phyloP scores from a whole-genome alignment of 2,888 invertebrate genomes.

The Cancer borealis region DNA sequence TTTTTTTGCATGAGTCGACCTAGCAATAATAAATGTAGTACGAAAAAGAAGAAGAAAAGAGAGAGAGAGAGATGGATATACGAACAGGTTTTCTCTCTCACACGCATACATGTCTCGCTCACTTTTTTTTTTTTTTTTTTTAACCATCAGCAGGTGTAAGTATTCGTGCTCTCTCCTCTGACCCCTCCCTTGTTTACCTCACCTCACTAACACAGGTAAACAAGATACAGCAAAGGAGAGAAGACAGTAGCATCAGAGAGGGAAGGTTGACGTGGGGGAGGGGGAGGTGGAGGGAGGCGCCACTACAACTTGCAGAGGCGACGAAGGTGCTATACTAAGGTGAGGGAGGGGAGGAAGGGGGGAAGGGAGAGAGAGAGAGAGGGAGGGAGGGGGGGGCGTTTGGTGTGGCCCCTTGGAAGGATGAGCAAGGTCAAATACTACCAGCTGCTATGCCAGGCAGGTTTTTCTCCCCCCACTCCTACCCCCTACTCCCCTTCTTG shows the following conservation, averaged over 20 bases:
- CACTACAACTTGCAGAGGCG: not conserved
- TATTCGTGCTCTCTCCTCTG: too few relatives aligned
- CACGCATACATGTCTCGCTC: too few relatives aligned
- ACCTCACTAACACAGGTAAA: too few relatives aligned
- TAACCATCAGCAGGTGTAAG: too few relatives aligned
- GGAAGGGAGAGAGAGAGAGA: too few relatives aligned
- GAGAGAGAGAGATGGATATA: not conserved
- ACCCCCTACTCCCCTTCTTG: not conserved
- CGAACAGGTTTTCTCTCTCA: not conserved
- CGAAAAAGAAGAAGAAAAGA: not conserved
- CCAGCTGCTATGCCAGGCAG: slow-evolving; percentile 23
- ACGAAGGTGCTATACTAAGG: not conserved
- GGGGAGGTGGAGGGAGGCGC: not conserved
- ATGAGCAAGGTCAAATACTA: slow-evolving; percentile 30
- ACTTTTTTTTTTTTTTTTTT: not conserved
- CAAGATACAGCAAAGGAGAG: not conserved
- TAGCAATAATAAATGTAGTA: not conserved
- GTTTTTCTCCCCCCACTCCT: not conserved
- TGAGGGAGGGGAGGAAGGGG: too few relatives aligned
- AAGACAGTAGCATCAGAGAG: not conserved
- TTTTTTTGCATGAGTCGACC: not conserved
- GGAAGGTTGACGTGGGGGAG: slow-evolving; percentile 22
- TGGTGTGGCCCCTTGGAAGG: not conserved
- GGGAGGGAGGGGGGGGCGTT: not conserved
- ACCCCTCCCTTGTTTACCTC: too few relatives aligned